These are phyloP conservation scores for Platysternon megacephalum DNA, from an alignment of 2,113 vertebrate species.

Conservation along the genomic window DNA sequence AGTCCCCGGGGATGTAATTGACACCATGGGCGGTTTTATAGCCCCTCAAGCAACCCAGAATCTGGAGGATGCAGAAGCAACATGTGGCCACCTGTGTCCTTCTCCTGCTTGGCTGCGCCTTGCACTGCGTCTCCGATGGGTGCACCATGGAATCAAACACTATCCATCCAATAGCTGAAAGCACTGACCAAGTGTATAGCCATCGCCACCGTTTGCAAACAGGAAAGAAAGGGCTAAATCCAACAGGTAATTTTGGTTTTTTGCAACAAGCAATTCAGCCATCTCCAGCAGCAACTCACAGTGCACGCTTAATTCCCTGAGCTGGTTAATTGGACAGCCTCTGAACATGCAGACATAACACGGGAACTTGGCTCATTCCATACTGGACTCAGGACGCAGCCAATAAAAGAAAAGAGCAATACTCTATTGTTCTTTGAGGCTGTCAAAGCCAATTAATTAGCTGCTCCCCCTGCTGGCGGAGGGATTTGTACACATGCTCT, in stretches of 20 bases:
- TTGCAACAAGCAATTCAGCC: constrained; percentile 27
- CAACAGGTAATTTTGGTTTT: not conserved
- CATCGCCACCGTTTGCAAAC: not conserved
- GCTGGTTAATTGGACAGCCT: constrained; percentile 57
- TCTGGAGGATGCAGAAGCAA: not conserved
- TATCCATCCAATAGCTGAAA: not conserved
- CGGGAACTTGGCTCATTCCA: not conserved
- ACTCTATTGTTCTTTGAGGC: not conserved
- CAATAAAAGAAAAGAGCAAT: not conserved
- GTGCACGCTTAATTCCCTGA: constrained; percentile 46
- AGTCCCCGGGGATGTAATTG: not conserved
- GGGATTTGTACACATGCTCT: not conserved
- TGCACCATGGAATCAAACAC: not conserved
- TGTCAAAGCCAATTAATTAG: not conserved
- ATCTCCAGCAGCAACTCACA: constrained; percentile 29
- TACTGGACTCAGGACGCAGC: constrained; percentile 6
- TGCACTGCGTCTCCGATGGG: not conserved
- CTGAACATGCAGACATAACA: constrained; percentile 13
- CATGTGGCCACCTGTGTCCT: not conserved
- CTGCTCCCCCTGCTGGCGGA: not conserved
- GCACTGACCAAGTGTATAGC: not conserved
- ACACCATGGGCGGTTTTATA: not conserved
- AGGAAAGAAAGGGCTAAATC: rapidly evolving
- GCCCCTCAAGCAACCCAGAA: not conserved
- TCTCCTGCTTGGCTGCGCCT: not conserved